A percentile compares a stretch with the other conserved stretches of the same genome.
Evolutionary conservation across 2,113 vertebrate species (phyloP).

Genomic region (Camelus bactrianus): DNA sequence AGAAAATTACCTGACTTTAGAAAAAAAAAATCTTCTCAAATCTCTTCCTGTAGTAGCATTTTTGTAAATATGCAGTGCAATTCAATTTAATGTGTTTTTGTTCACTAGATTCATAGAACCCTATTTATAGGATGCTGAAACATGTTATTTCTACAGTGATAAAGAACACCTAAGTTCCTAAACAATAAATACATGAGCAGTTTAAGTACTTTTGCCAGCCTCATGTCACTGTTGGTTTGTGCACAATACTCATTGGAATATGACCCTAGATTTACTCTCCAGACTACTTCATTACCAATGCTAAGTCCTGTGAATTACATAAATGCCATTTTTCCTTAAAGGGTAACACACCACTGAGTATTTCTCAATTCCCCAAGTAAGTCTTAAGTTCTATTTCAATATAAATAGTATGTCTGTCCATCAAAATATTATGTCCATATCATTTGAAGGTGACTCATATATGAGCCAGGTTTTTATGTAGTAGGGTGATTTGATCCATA

Average conservation of each 20-base stretch:
- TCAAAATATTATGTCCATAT: neutral
- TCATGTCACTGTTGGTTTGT: neutral
- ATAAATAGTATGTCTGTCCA: neutral
- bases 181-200: neutral
- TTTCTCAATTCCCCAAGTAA: neutral
- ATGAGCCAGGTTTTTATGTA: neutral
- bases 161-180: neutral
- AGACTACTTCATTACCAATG: neutral
- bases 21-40: neutral
- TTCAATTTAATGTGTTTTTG: neutral
- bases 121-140: neutral
- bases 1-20: neutral
- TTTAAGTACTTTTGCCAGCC: neutral
- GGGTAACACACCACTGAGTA: accelerated
- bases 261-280: neutral
- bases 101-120: neutral
- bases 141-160: neutral
- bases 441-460: neutral
- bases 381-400: neutral
- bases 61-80: neutral
- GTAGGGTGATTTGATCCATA: neutral
- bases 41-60: neutral
- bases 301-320: neutral
- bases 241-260: neutral
- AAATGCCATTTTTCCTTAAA: neutral